A percentile compares a stretch with the other conserved stretches of the same genome.
Conservation (phyloP, 2,113 vertebrate species). For the Hyperoodon ampullatus region DNA sequence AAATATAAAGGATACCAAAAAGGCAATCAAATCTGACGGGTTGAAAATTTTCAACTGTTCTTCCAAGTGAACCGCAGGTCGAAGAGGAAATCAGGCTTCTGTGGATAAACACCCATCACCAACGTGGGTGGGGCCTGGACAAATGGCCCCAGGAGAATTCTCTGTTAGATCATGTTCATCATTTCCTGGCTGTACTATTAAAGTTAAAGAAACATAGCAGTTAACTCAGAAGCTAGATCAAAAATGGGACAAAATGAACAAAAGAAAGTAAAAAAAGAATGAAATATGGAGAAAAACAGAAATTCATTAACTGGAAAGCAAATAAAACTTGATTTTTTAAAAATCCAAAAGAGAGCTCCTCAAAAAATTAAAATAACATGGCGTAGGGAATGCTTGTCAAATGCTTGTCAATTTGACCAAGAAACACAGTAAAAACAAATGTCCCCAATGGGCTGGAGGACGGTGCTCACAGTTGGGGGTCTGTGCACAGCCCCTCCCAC, state of each 20-base stretch:
- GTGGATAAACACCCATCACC: neutral
- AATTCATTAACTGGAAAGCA: neutral
- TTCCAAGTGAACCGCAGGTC: neutral
- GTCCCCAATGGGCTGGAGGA: too few species aligned
- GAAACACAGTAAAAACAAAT: neutral
- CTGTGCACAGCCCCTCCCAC: neutral
- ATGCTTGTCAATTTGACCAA: neutral
- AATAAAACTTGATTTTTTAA: neutral
- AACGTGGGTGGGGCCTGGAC: neutral
- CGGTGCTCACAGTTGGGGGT: rapidly evolving
- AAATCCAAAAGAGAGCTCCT: neutral
- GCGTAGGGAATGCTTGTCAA: neutral
- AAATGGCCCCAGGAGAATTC: neutral
- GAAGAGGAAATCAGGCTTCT: neutral
- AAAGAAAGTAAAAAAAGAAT: neutral
- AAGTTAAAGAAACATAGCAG: neutral
- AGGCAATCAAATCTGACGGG: rapidly evolving
- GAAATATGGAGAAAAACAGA: neutral
- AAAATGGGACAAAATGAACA: neutral
- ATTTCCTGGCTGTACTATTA: neutral
- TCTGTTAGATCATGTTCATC: rapidly evolving
- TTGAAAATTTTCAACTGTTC: too few species aligned
- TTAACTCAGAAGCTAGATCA: neutral
- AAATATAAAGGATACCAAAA: neutral
- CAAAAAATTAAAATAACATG: neutral